Evolutionary conservation across 2,888 invertebrate genomes (phyloP).

Genomic region (Adela reaumurella): DNA sequence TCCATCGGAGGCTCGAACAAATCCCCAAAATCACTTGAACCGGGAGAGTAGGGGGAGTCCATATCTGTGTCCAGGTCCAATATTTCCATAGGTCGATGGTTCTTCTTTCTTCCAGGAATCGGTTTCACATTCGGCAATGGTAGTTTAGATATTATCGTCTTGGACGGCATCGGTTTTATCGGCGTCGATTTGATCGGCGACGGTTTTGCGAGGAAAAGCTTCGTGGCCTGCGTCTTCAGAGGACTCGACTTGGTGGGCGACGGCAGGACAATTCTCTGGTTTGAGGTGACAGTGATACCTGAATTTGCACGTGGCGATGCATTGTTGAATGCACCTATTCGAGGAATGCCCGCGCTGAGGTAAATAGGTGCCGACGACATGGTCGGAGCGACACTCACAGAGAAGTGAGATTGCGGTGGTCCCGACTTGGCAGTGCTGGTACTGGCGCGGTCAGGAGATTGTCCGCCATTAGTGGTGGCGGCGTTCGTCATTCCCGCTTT

Average conservation of each 20-base stretch:
- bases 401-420: slow-evolving; percentile 8
- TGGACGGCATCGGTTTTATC: slow-evolving; percentile 48
- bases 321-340: slow-evolving; percentile 27
- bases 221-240: slow-evolving; percentile 38
- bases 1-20: slow-evolving; percentile 73
- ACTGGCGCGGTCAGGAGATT: slow-evolving; percentile 1
- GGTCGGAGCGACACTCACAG: slow-evolving; percentile 21
- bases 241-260: slow-evolving; percentile 43
- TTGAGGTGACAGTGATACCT: slow-evolving; percentile 18
- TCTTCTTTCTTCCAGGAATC: slow-evolving; percentile 17
- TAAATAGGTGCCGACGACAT: slow-evolving; percentile 25
- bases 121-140: slow-evolving; percentile 23
- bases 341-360: slow-evolving; percentile 18
- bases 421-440: slow-evolving; percentile 3
- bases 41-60: slow-evolving; percentile 81
- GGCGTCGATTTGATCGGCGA: slow-evolving; percentile 57
- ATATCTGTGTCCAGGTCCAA: slow-evolving; percentile 66
- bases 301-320: slow-evolving; percentile 18
- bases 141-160: slow-evolving; percentile 22
- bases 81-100: slow-evolving; percentile 27
- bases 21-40: slow-evolving; percentile 85
- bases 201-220: slow-evolving; percentile 50
- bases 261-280: slow-evolving; percentile 47
- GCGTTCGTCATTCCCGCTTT: background rate
- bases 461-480: background rate